phyloP scores from a whole-genome alignment of 2,797 vertebrate species.

The Phoxinus dragarum region DNA sequence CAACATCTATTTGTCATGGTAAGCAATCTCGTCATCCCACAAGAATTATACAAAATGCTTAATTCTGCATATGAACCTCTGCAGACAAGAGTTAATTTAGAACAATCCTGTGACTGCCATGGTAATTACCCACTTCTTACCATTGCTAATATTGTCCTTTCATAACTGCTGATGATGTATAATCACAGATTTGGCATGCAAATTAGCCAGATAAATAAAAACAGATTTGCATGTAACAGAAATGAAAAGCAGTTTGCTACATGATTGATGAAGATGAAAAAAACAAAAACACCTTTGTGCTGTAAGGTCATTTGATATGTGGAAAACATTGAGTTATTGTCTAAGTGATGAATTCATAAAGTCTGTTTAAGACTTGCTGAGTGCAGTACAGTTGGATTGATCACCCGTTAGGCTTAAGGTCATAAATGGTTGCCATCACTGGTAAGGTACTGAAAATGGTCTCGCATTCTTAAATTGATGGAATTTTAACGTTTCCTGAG shows the following conservation, averaged over 20 bases:
- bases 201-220: slow-evolving; percentile 32
- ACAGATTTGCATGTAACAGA: slow-evolving; percentile 39
- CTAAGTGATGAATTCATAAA: slow-evolving; percentile 12
- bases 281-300: background rate
- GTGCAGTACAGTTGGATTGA: slow-evolving; percentile 27
- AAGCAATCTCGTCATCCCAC: slow-evolving; percentile 52
- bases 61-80: slow-evolving; percentile 58
- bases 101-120: slow-evolving; percentile 51
- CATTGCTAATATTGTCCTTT: slow-evolving; percentile 67
- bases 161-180: slow-evolving; percentile 63
- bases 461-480: background rate
- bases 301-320: slow-evolving; percentile 6
- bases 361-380: background rate
- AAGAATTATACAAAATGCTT: slow-evolving; percentile 55
- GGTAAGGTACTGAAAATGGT: background rate
- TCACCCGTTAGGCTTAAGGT: background rate
- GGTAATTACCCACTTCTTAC: slow-evolving; percentile 60
- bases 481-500: too few species aligned
- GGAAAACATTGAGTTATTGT: slow-evolving; percentile 21
- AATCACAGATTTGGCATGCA: slow-evolving; percentile 41
- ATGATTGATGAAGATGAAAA: slow-evolving; percentile 27
- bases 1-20: slow-evolving; percentile 55
- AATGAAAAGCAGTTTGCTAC: slow-evolving; percentile 39
- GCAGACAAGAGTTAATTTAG: slow-evolving; percentile 52
- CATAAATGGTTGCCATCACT: background rate